Conservation (phyloP, 2,113 vertebrate species). For the Sylvia atricapilla region DNA sequence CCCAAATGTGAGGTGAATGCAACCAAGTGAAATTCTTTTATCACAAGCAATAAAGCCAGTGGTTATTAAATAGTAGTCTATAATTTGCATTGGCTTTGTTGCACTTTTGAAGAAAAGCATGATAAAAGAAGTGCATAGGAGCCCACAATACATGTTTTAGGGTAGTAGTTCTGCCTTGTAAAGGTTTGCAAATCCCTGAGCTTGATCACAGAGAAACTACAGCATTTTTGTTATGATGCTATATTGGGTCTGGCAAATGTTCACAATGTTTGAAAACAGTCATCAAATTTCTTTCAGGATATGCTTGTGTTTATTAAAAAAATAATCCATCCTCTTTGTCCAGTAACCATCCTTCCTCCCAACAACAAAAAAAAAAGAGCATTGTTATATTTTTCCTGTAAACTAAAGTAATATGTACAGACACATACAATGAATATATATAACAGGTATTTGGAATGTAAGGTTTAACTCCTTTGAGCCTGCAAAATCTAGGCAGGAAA, state of each 20-base stretch:
- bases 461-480: not conserved
- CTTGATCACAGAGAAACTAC: not conserved
- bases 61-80: not conserved
- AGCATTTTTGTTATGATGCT: not conserved
- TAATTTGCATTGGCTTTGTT: not conserved
- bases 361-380: not conserved
- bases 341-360: not conserved
- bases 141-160: not conserved
- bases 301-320: not conserved
- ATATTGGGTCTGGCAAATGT: not conserved
- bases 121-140: not conserved
- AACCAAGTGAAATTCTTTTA: not conserved
- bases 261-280: not conserved
- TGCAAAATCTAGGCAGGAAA: not conserved
- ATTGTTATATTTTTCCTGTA: not conserved
- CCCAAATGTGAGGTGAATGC: not conserved
- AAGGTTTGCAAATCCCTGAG: not conserved
- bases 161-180: not conserved
- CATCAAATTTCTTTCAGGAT: not conserved
- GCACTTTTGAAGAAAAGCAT: not conserved
- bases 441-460: not conserved
- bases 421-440: rapidly evolving
- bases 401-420: not conserved
- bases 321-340: not conserved
- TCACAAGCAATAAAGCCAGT: not conserved